Conservation (phyloP, 2,113 vertebrate species). For the Hemiprocne comata region DNA sequence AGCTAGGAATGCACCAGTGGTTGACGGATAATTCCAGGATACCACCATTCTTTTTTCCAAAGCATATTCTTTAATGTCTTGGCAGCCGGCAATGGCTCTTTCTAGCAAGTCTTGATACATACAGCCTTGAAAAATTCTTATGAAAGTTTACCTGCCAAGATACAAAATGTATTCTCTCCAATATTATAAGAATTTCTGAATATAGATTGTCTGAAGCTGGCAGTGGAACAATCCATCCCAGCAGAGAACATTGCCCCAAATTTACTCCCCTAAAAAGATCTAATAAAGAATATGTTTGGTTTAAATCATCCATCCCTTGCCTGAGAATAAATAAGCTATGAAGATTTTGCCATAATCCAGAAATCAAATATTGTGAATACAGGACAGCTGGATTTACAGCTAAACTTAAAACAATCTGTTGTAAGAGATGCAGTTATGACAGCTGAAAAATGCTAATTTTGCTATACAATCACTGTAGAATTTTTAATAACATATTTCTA, state of each 20-base stretch:
- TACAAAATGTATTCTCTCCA: background rate
- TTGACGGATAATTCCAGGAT: slow-evolving; percentile 33
- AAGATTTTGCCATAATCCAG: background rate
- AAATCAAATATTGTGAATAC: background rate
- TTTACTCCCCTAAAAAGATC: background rate
- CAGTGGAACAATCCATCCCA: background rate
- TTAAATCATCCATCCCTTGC: background rate
- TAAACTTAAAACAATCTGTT: background rate
- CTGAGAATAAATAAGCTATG: background rate
- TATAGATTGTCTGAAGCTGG: background rate
- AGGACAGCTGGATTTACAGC: background rate
- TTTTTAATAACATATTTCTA: background rate
- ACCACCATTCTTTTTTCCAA: background rate
- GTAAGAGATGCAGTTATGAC: background rate
- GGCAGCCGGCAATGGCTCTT: background rate
- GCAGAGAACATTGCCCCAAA: background rate
- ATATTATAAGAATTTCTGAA: background rate
- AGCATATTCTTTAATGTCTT: slow-evolving; percentile 12
- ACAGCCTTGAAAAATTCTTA: background rate
- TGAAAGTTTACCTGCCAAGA: slow-evolving; percentile 16
- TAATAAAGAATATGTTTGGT: background rate
- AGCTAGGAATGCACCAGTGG: background rate
- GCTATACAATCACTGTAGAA: accelerated
- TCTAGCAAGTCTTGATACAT: background rate
- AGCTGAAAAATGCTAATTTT: background rate